Conservation (phyloP, 2,113 vertebrate species). For the Gallinago jamesoni region DNA sequence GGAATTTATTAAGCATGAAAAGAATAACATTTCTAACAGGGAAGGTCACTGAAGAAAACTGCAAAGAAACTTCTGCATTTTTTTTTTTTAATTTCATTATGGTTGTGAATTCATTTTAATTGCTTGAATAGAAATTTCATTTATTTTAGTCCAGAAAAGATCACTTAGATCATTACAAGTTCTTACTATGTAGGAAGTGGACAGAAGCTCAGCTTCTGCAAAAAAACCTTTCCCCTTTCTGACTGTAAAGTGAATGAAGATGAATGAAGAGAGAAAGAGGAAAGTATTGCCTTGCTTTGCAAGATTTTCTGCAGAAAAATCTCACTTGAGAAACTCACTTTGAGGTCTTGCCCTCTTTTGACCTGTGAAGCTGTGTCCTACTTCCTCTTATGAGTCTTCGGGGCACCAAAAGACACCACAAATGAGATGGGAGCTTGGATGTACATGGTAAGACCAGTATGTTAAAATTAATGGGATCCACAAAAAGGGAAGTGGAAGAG, state of each 20-base stretch:
- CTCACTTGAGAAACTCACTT: not conserved
- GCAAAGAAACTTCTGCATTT: not conserved
- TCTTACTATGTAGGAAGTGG: not conserved
- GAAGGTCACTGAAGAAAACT: not conserved
- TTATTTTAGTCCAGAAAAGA: not conserved
- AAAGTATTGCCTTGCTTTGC: not conserved
- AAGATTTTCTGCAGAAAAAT: not conserved
- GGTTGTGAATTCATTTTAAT: not conserved
- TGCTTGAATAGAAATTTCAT: not conserved
- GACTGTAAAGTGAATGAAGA: not conserved
- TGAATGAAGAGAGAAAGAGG: not conserved
- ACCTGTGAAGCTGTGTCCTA: not conserved
- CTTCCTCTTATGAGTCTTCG: not conserved
- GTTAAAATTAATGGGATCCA: slow-evolving; percentile 38
- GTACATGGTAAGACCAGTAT: not conserved
- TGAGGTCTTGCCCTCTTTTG: not conserved
- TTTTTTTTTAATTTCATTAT: not conserved
- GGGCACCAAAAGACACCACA: slow-evolving; percentile 4
- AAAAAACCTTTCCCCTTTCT: not conserved
- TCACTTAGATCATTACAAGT: not conserved
- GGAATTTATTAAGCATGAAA: not conserved
- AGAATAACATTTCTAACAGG: not conserved
- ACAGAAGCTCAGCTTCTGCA: not conserved
- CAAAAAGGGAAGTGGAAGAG: not conserved
- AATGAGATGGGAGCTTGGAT: not conserved